Percentiles rank a stretch among this genome's conserved stretches.
Evolutionary conservation across 2,113 vertebrate species (phyloP).

Genomic region (Mormoops blainvillei): DNA sequence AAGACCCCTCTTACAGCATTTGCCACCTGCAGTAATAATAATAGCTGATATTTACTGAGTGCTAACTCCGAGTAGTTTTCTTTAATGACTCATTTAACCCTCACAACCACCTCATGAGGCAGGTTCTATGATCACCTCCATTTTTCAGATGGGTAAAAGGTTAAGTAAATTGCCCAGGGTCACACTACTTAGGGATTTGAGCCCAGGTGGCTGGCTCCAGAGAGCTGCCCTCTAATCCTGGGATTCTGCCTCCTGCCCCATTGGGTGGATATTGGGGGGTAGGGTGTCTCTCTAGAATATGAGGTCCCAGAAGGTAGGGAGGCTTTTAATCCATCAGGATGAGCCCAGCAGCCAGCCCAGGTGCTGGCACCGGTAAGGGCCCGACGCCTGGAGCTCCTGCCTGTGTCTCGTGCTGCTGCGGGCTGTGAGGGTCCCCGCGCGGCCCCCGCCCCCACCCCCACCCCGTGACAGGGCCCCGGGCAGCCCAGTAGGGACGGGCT

Average conservation of each 20-base stretch:
- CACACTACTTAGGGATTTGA: neutral
- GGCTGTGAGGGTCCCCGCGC: neutral
- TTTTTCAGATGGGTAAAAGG: neutral
- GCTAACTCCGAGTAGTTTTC: neutral
- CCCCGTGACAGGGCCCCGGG: neutral
- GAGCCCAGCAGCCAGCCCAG: neutral
- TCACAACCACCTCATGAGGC: neutral
- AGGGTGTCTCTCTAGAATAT: neutral
- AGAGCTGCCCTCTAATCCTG: neutral
- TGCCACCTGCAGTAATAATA: neutral
- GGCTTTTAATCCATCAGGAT: neutral
- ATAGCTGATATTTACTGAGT: neutral
- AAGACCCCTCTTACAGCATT: neutral
- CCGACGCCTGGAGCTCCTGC: neutral
- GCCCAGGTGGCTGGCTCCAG: neutral
- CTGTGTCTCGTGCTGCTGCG: neutral
- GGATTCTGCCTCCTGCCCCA: neutral
- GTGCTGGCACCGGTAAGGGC: neutral
- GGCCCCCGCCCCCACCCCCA: no score
- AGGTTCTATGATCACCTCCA: neutral
- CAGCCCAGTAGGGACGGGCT: constrained; percentile 57
- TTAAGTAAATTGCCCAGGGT: neutral
- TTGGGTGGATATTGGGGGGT: neutral
- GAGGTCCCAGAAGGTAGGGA: neutral
- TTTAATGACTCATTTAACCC: neutral